Conservation (phyloP, 2,113 vertebrate genomes). For the Takifugu flavidus region DNA sequence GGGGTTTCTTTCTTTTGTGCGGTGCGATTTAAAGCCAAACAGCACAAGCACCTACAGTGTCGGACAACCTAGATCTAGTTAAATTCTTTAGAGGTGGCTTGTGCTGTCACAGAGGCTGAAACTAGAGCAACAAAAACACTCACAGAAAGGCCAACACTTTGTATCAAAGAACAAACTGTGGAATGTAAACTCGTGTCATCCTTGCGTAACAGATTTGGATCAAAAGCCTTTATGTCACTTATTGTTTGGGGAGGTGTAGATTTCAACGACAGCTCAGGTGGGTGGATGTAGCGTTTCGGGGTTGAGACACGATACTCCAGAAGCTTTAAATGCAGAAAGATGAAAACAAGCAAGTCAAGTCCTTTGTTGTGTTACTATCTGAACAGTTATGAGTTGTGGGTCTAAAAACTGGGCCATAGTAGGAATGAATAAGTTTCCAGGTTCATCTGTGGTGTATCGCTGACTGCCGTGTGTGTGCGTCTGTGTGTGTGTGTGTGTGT, state of each 20-base stretch:
- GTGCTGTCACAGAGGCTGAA: neutral
- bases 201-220: conserved; percentile 7
- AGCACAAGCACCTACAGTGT: neutral
- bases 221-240: conserved; percentile 16
- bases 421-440: conserved; percentile 16
- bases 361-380: conserved; percentile 28
- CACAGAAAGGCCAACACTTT: neutral
- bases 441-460: neutral
- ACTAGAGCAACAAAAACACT: conserved; percentile 6
- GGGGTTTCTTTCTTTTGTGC: no score
- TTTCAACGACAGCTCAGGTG: conserved; percentile 35
- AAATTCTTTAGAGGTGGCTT: no score
- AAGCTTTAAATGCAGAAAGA: conserved; percentile 8
- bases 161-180: conserved; percentile 8
- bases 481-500: no score
- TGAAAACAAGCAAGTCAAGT: conserved; percentile 30
- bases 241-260: conserved; percentile 9
- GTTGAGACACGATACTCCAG: conserved; percentile 38
- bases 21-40: conserved; percentile 3
- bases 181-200: conserved; percentile 8
- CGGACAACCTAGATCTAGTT: no score
- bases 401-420: conserved; percentile 29
- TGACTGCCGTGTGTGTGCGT: neutral
- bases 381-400: conserved; percentile 26
- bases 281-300: conserved; percentile 30